Evolutionary conservation across 2,113 vertebrate species (phyloP), one percentile per base, ranked within the genome.

Genomic region (Paraplagusia blochii): DNA sequence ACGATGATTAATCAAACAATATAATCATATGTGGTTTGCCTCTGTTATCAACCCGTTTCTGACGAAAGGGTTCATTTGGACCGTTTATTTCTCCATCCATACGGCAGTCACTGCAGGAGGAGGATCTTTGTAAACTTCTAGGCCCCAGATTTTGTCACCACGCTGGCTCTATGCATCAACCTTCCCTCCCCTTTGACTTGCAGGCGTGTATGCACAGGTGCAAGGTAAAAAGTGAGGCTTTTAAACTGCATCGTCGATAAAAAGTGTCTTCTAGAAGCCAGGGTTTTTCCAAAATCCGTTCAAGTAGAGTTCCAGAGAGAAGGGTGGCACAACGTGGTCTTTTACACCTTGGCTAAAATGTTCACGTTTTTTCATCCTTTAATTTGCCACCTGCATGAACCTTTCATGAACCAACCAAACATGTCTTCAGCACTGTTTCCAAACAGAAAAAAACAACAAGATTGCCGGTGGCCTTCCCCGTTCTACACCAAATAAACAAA

Each of bases 401-500:
- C 52, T 53, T 63, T 33, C 18, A n/a, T 38, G 33, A 13, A 8
- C 52, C 34, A 58, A 42, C 45, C 56, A 44, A 22, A 62, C 43
- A 61, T 52, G 57, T 38, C 19, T 22, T 33, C n/a, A 42, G 38
- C 13, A 36, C 56, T n/a, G 53, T 29, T 45, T n/a, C n/a, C 33
- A 64, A 58, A 61, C 52, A 15, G 15, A 39, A 9, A 39, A 12
- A 39, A 9, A 39, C 3, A 3, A 5, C 9, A 39, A 12, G 14
- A 19, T 54, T 59, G 53, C 49, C 69, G 69, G 65, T 58, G 59
- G 59, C 75, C 14, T 64, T 65, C 39, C 53, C 72, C 61, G 58
- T 79, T 72, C 59, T 58, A 80, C 40, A 22, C 69, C 53, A 53
- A 88, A 42, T n/a, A 12, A 44, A 60, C 12, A 43, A 5, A 44